Percentiles rank a stretch among this genome's conserved stretches.
These are phyloP conservation scores for Numenius phaeopus DNA, from an alignment of 2,797 vertebrate genomes.

Conservation along the genomic window DNA sequence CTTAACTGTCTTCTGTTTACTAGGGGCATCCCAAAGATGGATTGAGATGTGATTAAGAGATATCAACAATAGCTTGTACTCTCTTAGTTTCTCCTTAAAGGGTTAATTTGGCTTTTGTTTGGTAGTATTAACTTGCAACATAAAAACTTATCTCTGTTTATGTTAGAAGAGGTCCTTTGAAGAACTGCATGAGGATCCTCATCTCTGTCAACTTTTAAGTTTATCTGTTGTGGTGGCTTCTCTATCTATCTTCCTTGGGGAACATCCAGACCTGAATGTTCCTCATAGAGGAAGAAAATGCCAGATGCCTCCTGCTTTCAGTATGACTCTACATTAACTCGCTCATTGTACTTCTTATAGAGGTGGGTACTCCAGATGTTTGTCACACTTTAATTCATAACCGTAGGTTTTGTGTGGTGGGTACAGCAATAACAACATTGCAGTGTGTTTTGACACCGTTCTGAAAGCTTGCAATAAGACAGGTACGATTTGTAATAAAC, in stretches of 20 bases:
- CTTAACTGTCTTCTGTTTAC: background rate
- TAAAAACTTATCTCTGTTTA: background rate
- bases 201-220: background rate
- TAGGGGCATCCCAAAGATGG: background rate
- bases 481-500: background rate
- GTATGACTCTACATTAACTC: background rate
- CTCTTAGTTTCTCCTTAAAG: background rate
- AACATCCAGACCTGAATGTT: background rate
- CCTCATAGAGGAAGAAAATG: background rate
- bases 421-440: background rate
- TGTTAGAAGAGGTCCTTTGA: background rate
- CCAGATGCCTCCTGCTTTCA: background rate
- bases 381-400: background rate
- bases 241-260: slow-evolving; percentile 9
- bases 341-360: background rate
- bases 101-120: background rate
- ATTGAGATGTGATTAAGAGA: background rate
- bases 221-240: background rate
- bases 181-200: background rate
- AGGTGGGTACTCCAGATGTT: background rate
- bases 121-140: background rate
- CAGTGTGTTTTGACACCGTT: background rate
- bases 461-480: background rate
- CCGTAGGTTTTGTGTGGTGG: background rate
- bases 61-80: background rate